These are phyloP conservation scores for Zonotrichia leucophrys DNA, from an alignment of 2,113 vertebrate species.

Conservation along the genomic window DNA sequence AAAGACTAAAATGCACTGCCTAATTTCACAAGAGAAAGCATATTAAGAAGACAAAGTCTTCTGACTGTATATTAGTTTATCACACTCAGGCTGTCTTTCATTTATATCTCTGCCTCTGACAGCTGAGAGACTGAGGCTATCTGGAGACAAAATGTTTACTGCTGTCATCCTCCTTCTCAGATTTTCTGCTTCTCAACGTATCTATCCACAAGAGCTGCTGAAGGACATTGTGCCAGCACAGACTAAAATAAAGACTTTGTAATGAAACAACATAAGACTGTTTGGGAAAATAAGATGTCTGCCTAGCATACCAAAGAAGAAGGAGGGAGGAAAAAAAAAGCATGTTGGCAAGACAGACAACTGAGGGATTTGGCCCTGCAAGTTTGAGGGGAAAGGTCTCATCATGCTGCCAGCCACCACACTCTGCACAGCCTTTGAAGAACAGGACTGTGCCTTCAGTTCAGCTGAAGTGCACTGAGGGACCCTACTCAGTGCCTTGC, in stretches of 20 bases:
- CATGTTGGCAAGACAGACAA: neutral
- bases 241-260: neutral
- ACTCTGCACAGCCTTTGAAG: neutral
- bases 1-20: neutral
- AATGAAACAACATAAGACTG: neutral
- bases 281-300: neutral
- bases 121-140: neutral
- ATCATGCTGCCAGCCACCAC: neutral
- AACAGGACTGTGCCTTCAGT: neutral
- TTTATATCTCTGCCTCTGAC: neutral
- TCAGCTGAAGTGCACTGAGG: neutral
- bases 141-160: neutral
- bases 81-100: neutral
- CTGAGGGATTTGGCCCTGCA: neutral
- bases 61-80: neutral
- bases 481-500: neutral
- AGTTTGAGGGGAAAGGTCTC: neutral
- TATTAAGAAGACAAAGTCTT: neutral
- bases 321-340: neutral
- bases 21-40: neutral
- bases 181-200: neutral
- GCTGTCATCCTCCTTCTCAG: neutral
- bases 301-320: neutral
- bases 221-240: neutral
- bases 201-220: neutral